Percentiles rank a stretch among this genome's conserved stretches.
Conservation (phyloP, 2,113 vertebrate species). For the Ceyx cyanopectus region DNA sequence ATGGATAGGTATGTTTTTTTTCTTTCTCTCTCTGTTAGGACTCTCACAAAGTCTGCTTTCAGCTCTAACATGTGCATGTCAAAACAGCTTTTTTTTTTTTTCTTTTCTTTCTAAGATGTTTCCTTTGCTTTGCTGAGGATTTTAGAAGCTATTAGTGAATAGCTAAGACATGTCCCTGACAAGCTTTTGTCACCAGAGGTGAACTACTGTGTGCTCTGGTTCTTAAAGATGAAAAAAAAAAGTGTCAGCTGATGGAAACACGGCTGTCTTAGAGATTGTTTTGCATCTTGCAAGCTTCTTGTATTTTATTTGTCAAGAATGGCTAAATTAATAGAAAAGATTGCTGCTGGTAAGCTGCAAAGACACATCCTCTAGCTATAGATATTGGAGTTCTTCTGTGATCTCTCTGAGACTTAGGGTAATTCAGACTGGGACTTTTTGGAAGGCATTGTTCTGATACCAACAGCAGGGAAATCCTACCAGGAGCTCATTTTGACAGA, state of each 20-base stretch:
- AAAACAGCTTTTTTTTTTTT: not conserved
- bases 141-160: not conserved
- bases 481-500: not conserved
- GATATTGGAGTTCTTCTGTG: not conserved
- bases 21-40: not conserved
- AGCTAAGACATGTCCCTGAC: not conserved
- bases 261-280: not conserved
- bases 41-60: not conserved
- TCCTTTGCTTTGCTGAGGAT: not conserved
- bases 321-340: not conserved
- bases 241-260: not conserved
- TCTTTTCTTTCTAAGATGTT: not conserved
- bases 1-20: not conserved
- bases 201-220: not conserved
- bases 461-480: not conserved
- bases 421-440: not conserved
- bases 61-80: not conserved
- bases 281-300: not conserved
- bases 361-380: accelerated
- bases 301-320: not conserved
- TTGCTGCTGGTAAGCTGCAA: not conserved
- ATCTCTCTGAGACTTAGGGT: not conserved
- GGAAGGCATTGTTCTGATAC: not conserved
- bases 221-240: not conserved
- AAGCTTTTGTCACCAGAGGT: not conserved